Evolutionary conservation across 2,888 invertebrate species (phyloP), one percentile per base, ranked within the genome.

Genomic region (Iphiclides podalirius): DNA sequence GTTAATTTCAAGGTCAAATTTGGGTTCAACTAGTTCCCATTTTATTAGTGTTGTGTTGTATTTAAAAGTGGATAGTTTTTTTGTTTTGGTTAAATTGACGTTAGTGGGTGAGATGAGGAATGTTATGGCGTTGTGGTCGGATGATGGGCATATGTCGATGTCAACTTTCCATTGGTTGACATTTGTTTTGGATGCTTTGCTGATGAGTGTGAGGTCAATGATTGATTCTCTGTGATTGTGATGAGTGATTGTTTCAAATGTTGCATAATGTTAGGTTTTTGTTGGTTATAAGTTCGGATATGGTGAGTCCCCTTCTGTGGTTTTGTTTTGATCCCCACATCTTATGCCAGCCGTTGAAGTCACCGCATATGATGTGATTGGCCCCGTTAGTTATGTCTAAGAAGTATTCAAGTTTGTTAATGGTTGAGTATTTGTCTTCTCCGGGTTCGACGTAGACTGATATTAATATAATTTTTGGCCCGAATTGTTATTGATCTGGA

Each of bases 161-260:
- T 47, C 38, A 0, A 58, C 55, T 23, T 26, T 13, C 57, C 55
- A 55, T 1, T 37, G 44, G 0, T 17, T 11, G 0, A 58, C 33
- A 1, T 12, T 9, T 3, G 40, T 9, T 7, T 9, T 4, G 0
- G 46, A 13, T 1, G 2, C 7, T 0, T n/a, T 23, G 0, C 48
- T 42, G 0, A 39, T 49, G 0, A 54, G 13, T 1, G 56, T 52
- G 0, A 58, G 1, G 40, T 55, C 55, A 1, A 55, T 48, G 6
- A 52, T 52, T 0, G 52, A 54, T 0, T 41, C 33, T 1, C 53
- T 31, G 0, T 8, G 12, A 0, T 37, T 11, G 0, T 54, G 49
- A 20, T 53, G 52, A 0, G 50, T 55, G 9, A 59, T 49, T 0
- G 54, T 48, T 8, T 58, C 52, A n/a, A 54, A 55, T 0, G 58